Conservation (phyloP, 64 coral and sea anemone genomes). For the Astreopora myriophthalma region DNA sequence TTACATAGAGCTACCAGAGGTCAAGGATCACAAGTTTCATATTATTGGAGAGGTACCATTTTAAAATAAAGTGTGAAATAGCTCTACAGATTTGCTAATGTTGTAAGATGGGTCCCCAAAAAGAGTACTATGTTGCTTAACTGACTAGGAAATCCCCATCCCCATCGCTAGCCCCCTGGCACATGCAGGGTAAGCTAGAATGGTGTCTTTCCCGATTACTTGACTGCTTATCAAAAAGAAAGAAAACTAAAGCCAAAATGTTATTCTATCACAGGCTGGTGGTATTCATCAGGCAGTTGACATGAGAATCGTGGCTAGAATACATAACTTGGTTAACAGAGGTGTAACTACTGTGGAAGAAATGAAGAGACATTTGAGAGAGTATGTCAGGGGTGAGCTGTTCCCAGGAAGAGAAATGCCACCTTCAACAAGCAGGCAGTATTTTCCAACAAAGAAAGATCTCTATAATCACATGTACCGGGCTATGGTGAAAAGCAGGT, state of each 20-base stretch:
- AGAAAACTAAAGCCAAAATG: constrained; percentile 22
- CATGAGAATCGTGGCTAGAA: constrained; percentile 15
- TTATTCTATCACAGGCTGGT: constrained; percentile 40
- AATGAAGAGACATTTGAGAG: constrained; percentile 45
- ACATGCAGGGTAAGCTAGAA: constrained; percentile 6
- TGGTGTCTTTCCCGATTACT: not conserved
- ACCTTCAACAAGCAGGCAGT: not conserved
- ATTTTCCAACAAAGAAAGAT: constrained; percentile 38
- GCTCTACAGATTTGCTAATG: not conserved
- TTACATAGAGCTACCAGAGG: constrained; percentile 51
- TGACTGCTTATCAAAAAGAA: constrained; percentile 2
- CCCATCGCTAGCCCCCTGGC: not conserved
- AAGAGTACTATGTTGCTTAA: not conserved
- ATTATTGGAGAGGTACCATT: constrained; percentile 51
- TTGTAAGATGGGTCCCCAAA: constrained; percentile 1
- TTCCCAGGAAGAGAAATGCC: constrained; percentile 4
- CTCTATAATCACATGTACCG: constrained; percentile 34
- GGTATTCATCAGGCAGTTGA: constrained; percentile 67
- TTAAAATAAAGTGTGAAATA: not conserved
- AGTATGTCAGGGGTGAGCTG: constrained; percentile 10
- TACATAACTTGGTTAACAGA: constrained; percentile 40
- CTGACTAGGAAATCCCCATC: not conserved
- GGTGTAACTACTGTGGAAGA: constrained; percentile 35
- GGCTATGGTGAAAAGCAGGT: not conserved
- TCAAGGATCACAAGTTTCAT: constrained; percentile 55